Evolutionary conservation across 1,140 invertebrate species (phyloP).

Genomic region (Drosophila asahinai): DNA sequence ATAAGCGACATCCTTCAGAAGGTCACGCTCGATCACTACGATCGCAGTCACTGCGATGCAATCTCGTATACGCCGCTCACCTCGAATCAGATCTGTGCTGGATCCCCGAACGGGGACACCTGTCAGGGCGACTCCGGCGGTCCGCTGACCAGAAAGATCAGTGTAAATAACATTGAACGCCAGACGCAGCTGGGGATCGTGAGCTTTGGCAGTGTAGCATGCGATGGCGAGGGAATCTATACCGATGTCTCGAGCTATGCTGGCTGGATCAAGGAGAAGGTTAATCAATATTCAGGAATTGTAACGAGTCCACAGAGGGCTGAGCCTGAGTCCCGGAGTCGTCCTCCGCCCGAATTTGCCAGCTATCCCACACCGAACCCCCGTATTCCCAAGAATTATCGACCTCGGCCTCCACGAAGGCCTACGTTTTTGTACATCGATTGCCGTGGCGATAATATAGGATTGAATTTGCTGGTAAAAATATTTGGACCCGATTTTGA

Average conservation of each 20-base stretch:
- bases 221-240: conserved; percentile 2
- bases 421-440: not conserved
- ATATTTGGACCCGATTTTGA: not conserved
- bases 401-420: not conserved
- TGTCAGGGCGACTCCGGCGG: conserved; percentile 18
- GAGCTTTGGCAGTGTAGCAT: not conserved
- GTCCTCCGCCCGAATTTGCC: not conserved
- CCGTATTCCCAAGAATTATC: not conserved
- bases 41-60: accelerated
- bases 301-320: too few relatives aligned
- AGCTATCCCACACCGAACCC: not conserved
- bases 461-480: not conserved
- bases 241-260: conserved; percentile 7
- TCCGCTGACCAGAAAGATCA: not conserved
- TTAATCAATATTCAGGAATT: not conserved
- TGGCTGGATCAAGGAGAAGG: not conserved
- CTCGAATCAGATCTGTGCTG: conserved; percentile 9
- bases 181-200: conserved; percentile 6
- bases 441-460: not conserved
- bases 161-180: accelerated
- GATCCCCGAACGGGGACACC: not conserved
- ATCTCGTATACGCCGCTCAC: accelerated
- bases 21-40: accelerated
- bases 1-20: not conserved
- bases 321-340: not conserved